phyloP scores from a whole-genome alignment of 2,113 vertebrate genomes.

The Corythaeola cristata region DNA sequence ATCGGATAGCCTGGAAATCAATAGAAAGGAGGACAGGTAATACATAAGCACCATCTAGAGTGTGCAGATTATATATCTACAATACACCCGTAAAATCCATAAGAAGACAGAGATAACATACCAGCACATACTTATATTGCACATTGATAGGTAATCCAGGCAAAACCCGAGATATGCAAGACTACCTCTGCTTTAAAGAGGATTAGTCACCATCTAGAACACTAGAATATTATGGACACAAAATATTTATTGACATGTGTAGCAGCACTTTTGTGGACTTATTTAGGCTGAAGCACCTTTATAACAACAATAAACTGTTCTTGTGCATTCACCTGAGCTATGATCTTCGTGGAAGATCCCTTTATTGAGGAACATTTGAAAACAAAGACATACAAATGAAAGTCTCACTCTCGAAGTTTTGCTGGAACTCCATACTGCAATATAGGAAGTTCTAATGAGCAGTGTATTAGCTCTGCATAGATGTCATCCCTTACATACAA shows the following conservation, averaged over 20 bases:
- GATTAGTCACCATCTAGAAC: neutral
- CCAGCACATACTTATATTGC: neutral
- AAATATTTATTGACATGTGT: neutral
- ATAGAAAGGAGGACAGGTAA: neutral
- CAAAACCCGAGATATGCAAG: neutral
- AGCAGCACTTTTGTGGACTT: neutral
- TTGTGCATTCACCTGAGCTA: neutral
- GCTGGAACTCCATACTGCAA: neutral
- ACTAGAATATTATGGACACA: neutral
- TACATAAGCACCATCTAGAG: neutral
- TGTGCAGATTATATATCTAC: neutral
- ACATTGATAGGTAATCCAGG: neutral
- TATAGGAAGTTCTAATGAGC: neutral
- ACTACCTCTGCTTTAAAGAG: neutral
- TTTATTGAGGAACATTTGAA: neutral
- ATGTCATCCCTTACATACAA: neutral
- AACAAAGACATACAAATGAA: neutral
- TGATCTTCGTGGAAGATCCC: neutral
- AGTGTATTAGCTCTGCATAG: neutral
- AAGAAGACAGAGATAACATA: neutral
- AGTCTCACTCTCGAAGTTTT: neutral
- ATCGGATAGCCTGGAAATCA: conserved; percentile 88
- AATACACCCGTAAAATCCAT: neutral
- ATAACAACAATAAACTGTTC: neutral
- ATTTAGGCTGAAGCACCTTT: neutral